Conservation (phyloP, 2,888 invertebrate species). For the Macrostomum cliftonense region DNA sequence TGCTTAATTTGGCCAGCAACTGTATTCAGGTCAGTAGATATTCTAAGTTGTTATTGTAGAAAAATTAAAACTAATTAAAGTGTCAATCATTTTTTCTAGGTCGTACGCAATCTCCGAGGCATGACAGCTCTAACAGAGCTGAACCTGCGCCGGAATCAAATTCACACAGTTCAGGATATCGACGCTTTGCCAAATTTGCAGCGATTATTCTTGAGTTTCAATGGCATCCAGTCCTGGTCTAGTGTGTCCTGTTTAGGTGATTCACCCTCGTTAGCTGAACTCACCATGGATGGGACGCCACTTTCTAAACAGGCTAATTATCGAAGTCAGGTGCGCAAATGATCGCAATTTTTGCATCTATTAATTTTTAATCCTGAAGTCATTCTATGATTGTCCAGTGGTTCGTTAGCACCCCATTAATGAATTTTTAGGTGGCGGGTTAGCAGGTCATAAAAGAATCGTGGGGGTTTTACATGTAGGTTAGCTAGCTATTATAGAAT, state of each 20-base stretch:
- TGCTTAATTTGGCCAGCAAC: slow-evolving; percentile 78
- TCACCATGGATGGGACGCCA: slow-evolving; percentile 49
- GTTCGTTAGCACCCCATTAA: too few species aligned
- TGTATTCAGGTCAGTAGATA: too few species aligned
- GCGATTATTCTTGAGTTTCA: slow-evolving; percentile 63
- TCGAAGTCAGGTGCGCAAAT: slow-evolving; percentile 21
- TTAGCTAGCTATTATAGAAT: too few species aligned
- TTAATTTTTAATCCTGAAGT: too few species aligned
- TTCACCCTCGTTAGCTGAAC: slow-evolving; percentile 55
- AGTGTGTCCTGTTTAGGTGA: slow-evolving; percentile 50
- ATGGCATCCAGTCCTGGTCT: slow-evolving; percentile 44
- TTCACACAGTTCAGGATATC: slow-evolving; percentile 50
- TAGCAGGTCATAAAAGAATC: too few species aligned
- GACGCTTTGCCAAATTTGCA: slow-evolving; percentile 55
- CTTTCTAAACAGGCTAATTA: slow-evolving; percentile 53
- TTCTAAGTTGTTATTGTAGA: too few species aligned
- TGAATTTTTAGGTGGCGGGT: too few species aligned
- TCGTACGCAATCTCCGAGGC: slow-evolving; percentile 54
- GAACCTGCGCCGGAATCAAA: slow-evolving; percentile 65
- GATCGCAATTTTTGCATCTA: slow-evolving; percentile 48
- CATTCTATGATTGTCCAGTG: too few species aligned
- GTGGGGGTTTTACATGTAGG: too few species aligned
- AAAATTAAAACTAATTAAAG: too few species aligned
- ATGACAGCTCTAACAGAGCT: slow-evolving; percentile 60
- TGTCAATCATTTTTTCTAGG: too few species aligned